Evolutionary conservation across 2,797 vertebrate species (phyloP).

Genomic region (Limosa lapponica): DNA sequence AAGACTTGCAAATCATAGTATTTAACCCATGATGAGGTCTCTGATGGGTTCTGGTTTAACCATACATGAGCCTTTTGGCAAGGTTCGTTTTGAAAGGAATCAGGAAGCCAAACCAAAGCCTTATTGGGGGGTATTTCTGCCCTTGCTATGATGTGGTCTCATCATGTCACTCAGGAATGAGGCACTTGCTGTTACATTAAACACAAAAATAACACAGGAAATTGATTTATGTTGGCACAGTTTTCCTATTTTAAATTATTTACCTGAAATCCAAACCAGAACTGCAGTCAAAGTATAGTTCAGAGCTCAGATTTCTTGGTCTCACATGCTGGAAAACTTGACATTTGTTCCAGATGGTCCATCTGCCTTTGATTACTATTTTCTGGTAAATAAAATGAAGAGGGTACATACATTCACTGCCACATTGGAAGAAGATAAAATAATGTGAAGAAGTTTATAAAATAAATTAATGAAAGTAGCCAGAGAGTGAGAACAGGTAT

Average conservation of each 20-base stretch:
- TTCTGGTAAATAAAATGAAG: conserved; percentile 54
- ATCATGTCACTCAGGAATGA: conserved; percentile 70
- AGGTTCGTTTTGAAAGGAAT: conserved; percentile 51
- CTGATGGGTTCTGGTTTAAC: conserved; percentile 61
- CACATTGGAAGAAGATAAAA: neutral
- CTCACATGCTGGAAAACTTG: neutral
- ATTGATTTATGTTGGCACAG: conserved; percentile 73
- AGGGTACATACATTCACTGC: neutral
- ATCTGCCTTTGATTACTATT: conserved; percentile 58
- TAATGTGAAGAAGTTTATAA: neutral
- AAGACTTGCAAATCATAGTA: conserved; percentile 10
- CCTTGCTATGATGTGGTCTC: conserved; percentile 60
- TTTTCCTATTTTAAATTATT: conserved; percentile 67
- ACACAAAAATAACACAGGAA: conserved; percentile 67
- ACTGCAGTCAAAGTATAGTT: conserved; percentile 53
- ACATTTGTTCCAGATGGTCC: conserved; percentile 66
- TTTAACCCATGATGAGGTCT: conserved; percentile 3
- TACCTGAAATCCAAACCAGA: conserved; percentile 73
- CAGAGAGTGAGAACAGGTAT: conserved; percentile 9
- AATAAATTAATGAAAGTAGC: neutral
- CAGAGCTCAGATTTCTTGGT: conserved; percentile 53
- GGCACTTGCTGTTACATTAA: conserved; percentile 65
- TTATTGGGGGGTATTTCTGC: conserved; percentile 58
- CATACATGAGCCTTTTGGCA: conserved; percentile 39
- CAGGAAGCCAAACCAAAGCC: conserved; percentile 34